Percentiles rank a stretch among this genome's conserved stretches.
Evolutionary conservation across 1,140 invertebrate species (phyloP).

Genomic region (Plodia interpunctella): DNA sequence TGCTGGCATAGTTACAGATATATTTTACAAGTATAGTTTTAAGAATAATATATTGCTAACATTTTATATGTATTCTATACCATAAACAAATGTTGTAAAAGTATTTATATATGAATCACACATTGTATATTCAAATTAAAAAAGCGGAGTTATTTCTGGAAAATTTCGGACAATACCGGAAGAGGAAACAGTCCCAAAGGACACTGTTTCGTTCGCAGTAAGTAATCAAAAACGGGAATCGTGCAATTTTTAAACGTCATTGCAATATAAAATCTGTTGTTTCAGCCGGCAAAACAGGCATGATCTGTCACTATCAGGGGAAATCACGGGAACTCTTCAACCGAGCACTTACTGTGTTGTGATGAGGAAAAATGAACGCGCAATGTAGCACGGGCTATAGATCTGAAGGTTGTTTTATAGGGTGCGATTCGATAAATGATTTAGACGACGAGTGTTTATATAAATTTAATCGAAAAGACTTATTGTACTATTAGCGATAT

Average conservation of each 20-base stretch:
- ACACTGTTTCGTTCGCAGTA: not conserved
- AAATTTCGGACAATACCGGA: not conserved
- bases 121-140: too few species aligned
- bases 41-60: too few species aligned
- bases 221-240: conserved; percentile 10
- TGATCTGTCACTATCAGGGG: conserved; percentile 17
- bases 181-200: not conserved
- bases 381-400: not conserved
- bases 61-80: too few species aligned
- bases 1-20: too few species aligned
- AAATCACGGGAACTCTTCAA: conserved; percentile 19
- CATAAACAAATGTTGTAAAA: too few species aligned
- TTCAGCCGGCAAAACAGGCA: conserved; percentile 12
- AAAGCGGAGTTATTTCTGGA: not conserved
- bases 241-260: conserved; percentile 16
- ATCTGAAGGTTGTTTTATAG: not conserved
- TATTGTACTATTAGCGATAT: too few species aligned
- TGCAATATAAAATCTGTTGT: conserved; percentile 9
- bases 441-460: too few species aligned
- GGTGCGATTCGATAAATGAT: not conserved
- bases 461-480: too few species aligned
- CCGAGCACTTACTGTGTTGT: conserved; percentile 21
- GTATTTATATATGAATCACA: too few species aligned
- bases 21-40: too few species aligned
- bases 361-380: conserved; percentile 27